These are phyloP conservation scores for Alces alces DNA, from an alignment of 2,113 vertebrate genomes.

Conservation along the genomic window DNA sequence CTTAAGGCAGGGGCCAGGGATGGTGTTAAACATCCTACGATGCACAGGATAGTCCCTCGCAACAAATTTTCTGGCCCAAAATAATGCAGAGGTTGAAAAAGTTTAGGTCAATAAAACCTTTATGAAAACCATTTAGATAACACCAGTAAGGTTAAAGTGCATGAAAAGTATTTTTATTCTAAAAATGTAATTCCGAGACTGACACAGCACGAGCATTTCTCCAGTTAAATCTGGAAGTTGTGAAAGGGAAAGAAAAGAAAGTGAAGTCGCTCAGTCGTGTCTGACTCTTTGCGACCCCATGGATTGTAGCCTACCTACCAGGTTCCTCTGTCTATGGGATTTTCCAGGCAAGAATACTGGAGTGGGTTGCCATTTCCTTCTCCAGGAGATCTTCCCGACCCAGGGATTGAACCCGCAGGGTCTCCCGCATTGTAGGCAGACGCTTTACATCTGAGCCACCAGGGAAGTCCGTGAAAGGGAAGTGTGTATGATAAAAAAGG, in stretches of 20 bases:
- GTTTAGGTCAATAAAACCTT: not conserved
- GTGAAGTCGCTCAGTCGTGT: not conserved
- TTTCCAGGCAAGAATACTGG: not conserved
- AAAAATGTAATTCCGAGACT: not conserved
- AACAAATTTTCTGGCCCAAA: not conserved
- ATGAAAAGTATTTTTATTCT: not conserved
- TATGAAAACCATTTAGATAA: not conserved
- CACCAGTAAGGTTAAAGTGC: not conserved
- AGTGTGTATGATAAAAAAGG: not conserved
- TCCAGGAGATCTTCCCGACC: not conserved
- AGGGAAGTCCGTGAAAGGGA: not conserved
- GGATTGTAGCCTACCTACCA: not conserved
- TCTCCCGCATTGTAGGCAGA: not conserved
- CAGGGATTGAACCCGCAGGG: accelerated
- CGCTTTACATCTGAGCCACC: not conserved
- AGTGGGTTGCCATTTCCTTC: not conserved
- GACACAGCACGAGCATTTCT: not conserved
- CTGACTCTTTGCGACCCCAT: accelerated
- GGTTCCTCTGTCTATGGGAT: not conserved
- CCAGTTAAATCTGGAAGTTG: not conserved
- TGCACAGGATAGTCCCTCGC: not conserved
- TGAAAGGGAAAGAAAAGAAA: not conserved
- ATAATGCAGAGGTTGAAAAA: not conserved
- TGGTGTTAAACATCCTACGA: not conserved
- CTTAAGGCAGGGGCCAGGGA: not conserved